Evolutionary conservation across 2,888 invertebrate genomes (phyloP), one percentile per base, ranked within the genome.

Genomic region (Linyphia triangularis): DNA sequence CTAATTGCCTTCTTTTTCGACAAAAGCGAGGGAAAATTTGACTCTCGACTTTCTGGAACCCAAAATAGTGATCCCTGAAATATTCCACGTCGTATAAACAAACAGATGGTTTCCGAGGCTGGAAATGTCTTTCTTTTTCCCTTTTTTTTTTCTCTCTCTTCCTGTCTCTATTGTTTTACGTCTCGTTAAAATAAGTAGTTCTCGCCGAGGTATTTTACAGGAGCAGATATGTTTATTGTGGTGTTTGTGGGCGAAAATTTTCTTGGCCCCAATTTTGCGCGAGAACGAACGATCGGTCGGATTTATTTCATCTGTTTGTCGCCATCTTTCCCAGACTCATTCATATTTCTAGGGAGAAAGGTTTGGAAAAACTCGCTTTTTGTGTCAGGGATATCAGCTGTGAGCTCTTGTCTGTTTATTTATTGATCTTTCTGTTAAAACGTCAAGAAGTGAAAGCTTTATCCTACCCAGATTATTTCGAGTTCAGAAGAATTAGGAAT

Each of bases 161-260:
- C 51, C 78, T 70, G 59, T 85, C 78, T 85, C 78, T 85, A 85
- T 85, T 85, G 85, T 85, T 85, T 69, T 70, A 43, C 67, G 61
- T 85, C 85, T 85, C 77, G 85, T 85, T 85, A 85, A 85, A 85
- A 85, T 85, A 85, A 85, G 78, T 85, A 24, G 61, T 79, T 43
- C 61, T 72, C 82, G 40, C 22, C 72, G 67, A 40, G 67, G 67
- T 69, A 84, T 82, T 82, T 82, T 72, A 82, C 82, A 28, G 63
- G 40, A 26, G 61, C 22, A 19, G 82, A 82, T 82, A 82, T 82
- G 82, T 82, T 82, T 82, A 82, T 72, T 82, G 82, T 82, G 70
- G 70, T 82, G 82, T 57, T 67, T 81, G 51, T 51, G 13, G 81
- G 33, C 2, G 22, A 24, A 43, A 59, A 22, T 63, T 72, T 63